phyloP scores from a whole-genome alignment of 2,888 invertebrate species.

The Eupithecia exiguata region DNA sequence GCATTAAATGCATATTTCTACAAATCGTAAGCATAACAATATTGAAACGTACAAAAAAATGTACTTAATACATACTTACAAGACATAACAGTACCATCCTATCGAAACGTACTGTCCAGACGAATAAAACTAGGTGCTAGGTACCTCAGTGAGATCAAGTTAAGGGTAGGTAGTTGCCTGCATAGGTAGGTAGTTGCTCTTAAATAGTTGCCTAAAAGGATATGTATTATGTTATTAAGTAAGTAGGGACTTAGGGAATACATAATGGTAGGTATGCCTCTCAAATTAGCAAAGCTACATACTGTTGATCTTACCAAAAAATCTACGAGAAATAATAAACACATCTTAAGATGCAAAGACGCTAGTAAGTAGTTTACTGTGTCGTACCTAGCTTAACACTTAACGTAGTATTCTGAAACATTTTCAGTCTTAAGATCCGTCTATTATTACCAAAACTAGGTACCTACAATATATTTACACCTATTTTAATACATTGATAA shows the following conservation, averaged over 20 bases:
- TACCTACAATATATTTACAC: constrained; percentile 37
- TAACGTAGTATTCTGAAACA: constrained; percentile 46
- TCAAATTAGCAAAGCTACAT: neutral
- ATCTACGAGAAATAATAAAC: constrained; percentile 68
- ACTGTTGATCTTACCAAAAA: constrained; percentile 4
- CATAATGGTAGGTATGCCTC: neutral
- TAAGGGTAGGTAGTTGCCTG: neutral
- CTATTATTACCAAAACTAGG: constrained; percentile 65
- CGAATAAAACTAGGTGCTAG: neutral
- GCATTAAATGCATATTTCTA: neutral
- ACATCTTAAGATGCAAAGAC: constrained; percentile 68
- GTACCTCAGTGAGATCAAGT: neutral
- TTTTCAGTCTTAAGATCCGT: constrained; percentile 78
- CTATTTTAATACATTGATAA: constrained; percentile 4
- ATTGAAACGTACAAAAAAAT: neutral
- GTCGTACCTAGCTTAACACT: constrained; percentile 48
- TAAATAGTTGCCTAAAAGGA: neutral
- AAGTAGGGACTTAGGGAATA: no score
- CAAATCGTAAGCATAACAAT: neutral
- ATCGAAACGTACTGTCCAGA: neutral
- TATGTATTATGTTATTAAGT: neutral
- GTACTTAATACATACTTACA: neutral
- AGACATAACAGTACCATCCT: neutral
- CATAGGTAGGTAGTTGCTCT: neutral
- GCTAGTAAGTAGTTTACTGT: neutral